Evolutionary conservation across 2,888 invertebrate species (phyloP).

Genomic region (Tuberolachnus salignus): DNA sequence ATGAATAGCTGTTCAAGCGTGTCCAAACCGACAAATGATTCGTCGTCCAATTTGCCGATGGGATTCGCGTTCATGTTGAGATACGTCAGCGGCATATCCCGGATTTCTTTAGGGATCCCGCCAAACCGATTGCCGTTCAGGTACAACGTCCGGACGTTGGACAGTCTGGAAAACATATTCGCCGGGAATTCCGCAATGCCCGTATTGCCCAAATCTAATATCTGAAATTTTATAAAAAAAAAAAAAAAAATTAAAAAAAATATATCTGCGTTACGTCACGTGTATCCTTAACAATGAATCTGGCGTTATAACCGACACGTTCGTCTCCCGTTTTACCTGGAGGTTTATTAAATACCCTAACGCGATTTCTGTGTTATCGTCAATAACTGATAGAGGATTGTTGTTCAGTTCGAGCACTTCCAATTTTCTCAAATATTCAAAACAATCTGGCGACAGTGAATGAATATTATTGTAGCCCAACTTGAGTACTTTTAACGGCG

Average conservation of each 20-base stretch:
- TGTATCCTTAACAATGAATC: no score
- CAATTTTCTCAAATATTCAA: slow-evolving; percentile 51
- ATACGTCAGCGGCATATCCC: slow-evolving; percentile 19
- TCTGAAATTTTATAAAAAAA: slow-evolving; percentile 36
- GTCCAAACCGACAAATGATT: slow-evolving; percentile 47
- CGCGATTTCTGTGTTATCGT: slow-evolving; percentile 45
- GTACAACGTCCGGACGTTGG: slow-evolving; percentile 39
- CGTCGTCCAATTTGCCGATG: slow-evolving; percentile 27
- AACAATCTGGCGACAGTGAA: slow-evolving; percentile 35
- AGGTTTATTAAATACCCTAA: slow-evolving; percentile 47
- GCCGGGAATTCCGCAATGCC: slow-evolving; percentile 27
- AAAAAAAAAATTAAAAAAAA: no score
- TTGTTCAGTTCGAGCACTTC: slow-evolving; percentile 49
- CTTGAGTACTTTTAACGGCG: slow-evolving; percentile 36
- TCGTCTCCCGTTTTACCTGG: slow-evolving; percentile 54
- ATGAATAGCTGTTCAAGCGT: slow-evolving; percentile 43
- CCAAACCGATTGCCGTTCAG: slow-evolving; percentile 53
- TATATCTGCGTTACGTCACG: no score
- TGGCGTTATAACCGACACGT: no score
- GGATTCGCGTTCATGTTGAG: slow-evolving; percentile 57
- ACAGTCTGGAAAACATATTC: slow-evolving; percentile 15
- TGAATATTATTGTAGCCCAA: slow-evolving; percentile 49
- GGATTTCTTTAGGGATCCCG: slow-evolving; percentile 42
- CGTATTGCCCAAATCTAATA: slow-evolving; percentile 46
- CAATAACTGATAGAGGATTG: slow-evolving; percentile 54